Evolutionary conservation across 2,797 vertebrate species (phyloP), one percentile per base, ranked within the genome.

Genomic region (Phoxinus dragarum): DNA sequence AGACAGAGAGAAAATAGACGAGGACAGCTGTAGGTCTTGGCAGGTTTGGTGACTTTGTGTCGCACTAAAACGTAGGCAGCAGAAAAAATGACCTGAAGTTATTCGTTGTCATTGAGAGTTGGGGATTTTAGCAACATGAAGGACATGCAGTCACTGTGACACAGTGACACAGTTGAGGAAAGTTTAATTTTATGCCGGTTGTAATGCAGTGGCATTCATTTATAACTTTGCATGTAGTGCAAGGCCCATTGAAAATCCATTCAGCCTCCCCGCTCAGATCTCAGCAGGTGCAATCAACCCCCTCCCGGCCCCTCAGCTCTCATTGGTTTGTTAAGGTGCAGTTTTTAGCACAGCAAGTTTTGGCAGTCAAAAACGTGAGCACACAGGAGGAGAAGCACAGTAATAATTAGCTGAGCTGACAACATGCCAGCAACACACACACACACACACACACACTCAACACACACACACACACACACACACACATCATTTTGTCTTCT

Each of bases 11-110:
- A 56, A 80, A 54, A 82, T 40, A 68, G 52, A 73, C 38, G 44
- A 68, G 72, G 66, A 54, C 72, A 61, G 79, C 73, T 81, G 82
- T 82, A 78, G 52, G 52, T 84, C 27, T 81, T 86, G 76, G 59
- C 34, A 82, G 59, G 74, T 56, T 72, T 82, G 21, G 49, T 88
- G 59, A 78, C 42, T 85, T 61, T 86, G 59, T 67, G 78, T 34
- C 77, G 67, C n/a, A 47, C 16, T 9, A 52, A 17, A 74, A 17
- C 0, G 27, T 80, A 67, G 3, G 61, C 16, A 64, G n/a, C 17
- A 38, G 23, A 14, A 1, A 1, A 77, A 40, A 9, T n/a, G 4
- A 64, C 40, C n/a, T 44, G 36, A 42, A 69, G 34, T 23, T 6
- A 69, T 17, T 9, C 36, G 9, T 42, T 40, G 21, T 21, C 23